These are phyloP conservation scores for Melanitta fusca DNA, from an alignment of 2,797 vertebrate genomes.

Conservation along the genomic window DNA sequence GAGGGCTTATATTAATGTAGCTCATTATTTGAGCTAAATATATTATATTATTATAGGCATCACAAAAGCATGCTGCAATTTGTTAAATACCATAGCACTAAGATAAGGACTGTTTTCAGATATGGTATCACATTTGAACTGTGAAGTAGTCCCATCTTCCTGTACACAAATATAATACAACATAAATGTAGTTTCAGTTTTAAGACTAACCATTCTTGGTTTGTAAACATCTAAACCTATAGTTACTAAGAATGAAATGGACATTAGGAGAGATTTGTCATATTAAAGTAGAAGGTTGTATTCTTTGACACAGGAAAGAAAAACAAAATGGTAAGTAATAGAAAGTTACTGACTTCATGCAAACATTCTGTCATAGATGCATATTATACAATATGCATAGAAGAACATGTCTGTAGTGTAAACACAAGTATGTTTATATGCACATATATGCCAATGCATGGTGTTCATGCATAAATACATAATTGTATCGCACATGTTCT, in stretches of 20 bases:
- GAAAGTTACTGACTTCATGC: neutral
- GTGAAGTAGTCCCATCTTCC: slow-evolving; percentile 23
- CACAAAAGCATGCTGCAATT: neutral
- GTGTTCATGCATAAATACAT: slow-evolving; percentile 15
- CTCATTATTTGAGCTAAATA: neutral
- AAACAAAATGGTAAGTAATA: neutral
- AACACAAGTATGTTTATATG: neutral
- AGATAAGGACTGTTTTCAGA: neutral
- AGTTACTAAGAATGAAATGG: neutral
- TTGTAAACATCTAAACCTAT: neutral
- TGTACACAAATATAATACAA: slow-evolving; percentile 41
- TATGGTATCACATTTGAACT: neutral
- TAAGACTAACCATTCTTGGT: neutral
- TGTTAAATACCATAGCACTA: neutral
- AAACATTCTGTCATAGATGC: neutral
- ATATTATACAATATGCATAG: slow-evolving; percentile 1
- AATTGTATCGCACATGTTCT: slow-evolving; percentile 10
- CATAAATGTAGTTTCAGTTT: neutral
- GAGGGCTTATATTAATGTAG: neutral
- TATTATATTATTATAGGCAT: neutral
- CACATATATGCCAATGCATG: slow-evolving; percentile 34
- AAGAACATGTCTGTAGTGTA: neutral
- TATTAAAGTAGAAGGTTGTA: neutral
- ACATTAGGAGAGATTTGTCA: neutral
- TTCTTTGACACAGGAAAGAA: slow-evolving; percentile 1